A percentile compares a stretch with the other conserved stretches of the same genome.
phyloP scores from a whole-genome alignment of 2,797 vertebrate genomes.

The Sebastes umbrosus region DNA sequence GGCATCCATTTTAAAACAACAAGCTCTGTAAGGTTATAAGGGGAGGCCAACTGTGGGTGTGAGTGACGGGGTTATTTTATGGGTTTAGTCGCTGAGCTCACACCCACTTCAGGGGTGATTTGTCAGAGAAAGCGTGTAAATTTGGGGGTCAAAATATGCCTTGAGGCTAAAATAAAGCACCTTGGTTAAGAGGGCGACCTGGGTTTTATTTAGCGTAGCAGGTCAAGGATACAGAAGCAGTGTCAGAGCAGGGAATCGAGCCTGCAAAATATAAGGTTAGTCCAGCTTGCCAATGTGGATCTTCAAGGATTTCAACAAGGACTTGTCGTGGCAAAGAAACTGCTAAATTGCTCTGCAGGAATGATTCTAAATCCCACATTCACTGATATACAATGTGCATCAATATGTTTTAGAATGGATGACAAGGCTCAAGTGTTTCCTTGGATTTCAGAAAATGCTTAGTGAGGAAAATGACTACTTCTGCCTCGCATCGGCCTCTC shows the following conservation, averaged over 20 bases:
- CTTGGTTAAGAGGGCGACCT: constrained; percentile 73
- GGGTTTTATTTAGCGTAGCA: constrained; percentile 75
- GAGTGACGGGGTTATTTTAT: constrained; percentile 75
- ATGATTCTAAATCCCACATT: constrained; percentile 64
- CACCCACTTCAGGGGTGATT: constrained; percentile 50
- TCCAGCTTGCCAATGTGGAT: constrained; percentile 69
- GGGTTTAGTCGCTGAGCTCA: constrained; percentile 75
- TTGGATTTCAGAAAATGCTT: constrained; percentile 64
- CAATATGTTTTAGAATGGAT: constrained; percentile 81
- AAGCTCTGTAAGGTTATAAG: constrained; percentile 67
- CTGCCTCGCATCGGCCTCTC: constrained; percentile 34
- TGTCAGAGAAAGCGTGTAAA: constrained; percentile 56
- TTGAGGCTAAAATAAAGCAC: constrained; percentile 71
- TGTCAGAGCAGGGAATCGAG: constrained; percentile 72
- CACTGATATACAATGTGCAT: constrained; percentile 57
- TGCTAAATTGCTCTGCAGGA: constrained; percentile 54
- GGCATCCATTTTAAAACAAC: constrained; percentile 86
- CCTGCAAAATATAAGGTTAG: constrained; percentile 79
- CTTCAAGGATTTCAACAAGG: constrained; percentile 57
- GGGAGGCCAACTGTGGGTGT: constrained; percentile 69
- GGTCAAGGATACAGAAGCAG: constrained; percentile 79
- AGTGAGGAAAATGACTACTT: constrained; percentile 51
- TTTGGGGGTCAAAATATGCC: constrained; percentile 65
- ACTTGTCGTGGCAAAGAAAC: constrained; percentile 56
- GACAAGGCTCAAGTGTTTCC: constrained; percentile 84